phyloP scores from a whole-genome alignment of 2,888 invertebrate species.

The Agonopterix subpropinquella region DNA sequence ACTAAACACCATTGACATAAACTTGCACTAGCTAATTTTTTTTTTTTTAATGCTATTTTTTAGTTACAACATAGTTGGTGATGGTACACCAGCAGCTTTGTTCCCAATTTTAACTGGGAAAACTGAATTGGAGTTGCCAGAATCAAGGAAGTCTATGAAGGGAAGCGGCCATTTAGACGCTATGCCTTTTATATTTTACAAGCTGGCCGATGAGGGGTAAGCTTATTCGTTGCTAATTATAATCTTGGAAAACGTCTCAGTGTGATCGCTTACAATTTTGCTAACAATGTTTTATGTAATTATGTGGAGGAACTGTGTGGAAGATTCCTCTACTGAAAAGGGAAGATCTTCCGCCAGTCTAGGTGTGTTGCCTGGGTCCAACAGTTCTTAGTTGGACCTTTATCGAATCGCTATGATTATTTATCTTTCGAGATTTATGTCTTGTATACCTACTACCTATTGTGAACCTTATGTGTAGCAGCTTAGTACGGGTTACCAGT shows the following conservation, averaged over 20 bases:
- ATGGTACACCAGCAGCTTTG: constrained; percentile 87
- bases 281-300: neutral
- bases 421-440: no score
- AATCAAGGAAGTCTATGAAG: constrained; percentile 68
- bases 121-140: no score
- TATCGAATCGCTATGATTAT: no score
- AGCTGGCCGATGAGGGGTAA: constrained; percentile 78
- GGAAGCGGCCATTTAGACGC: constrained; percentile 76
- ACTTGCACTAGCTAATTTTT: no score
- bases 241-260: neutral
- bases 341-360: neutral
- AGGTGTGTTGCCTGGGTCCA: neutral
- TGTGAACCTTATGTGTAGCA: no score
- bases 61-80: constrained; percentile 83
- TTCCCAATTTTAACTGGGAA: constrained; percentile 41
- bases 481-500: no score
- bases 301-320: neutral
- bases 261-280: neutral
- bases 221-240: constrained; percentile 14
- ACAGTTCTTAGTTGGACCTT: neutral
- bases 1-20: no score
- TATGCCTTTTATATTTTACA: constrained; percentile 89
- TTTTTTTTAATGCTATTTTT: neutral
- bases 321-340: no score
- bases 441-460: no score